Base-by-base conservation (phyloP, 2,888 invertebrate genomes). In the Meiosimyza platycephala region DNA sequence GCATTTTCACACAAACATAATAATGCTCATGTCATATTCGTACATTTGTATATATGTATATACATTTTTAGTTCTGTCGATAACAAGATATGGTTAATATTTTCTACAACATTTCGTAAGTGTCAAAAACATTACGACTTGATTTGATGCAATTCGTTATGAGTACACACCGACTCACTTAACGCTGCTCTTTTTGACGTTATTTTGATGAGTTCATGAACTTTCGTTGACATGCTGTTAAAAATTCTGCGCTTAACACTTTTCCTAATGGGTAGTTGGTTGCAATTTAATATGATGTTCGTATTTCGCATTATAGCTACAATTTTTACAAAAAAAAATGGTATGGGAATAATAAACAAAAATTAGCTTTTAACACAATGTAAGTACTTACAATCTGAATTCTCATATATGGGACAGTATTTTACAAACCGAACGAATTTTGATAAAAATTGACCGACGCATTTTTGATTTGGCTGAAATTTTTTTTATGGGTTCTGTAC, bases 111-210 rank as follows among this genome's bases (percentile, higher is more conserved):
- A 13, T 69, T 69, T 33, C 59, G n/a, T 47, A 63, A 65, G 71
- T 71, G 65, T 65, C 71, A 65, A 54, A 55, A 71, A 71, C 71
- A 71, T 71, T 71, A 65, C 48, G 71, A 71, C 64, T 51, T 65
- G 71, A 71, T 71, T 71, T 71, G 71, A 57, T 57, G 71, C 65
- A 71, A 71, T 54, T 71, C 47, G 52, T 62, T 15, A 50, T 50
- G 40, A 64, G 28, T 55, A 48, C 16, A 16, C 13, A 12, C 28
- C 12, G 22, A 22, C 28, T 28, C 28, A 28, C 3, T 28, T 28
- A 28, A 28, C 3, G 55, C 16, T 50, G 28, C 40, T 69, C 16
- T 54, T 62, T 12, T 16, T 65, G 51, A 13, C 51, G 65, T 12
- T 22, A 15, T 65, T 65, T 15, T 13, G 22, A 18, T 22, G 15